Evolutionary conservation across 2,797 vertebrate species (phyloP).

Genomic region (Rhinatrema bivittatum): DNA sequence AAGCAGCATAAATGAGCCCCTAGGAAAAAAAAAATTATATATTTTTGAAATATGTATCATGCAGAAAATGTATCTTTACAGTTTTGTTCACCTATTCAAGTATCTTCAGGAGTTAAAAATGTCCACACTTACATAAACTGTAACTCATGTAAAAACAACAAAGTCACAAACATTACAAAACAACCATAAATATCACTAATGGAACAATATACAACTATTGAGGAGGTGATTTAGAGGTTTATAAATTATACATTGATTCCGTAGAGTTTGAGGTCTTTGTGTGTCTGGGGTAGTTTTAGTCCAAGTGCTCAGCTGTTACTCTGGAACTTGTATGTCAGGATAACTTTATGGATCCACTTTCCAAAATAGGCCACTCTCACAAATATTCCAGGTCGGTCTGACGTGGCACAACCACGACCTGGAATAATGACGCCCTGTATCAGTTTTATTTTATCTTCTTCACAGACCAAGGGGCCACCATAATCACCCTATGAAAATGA

Average conservation of each 20-base stretch:
- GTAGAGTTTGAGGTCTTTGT: constrained; percentile 28
- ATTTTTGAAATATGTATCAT: constrained; percentile 31
- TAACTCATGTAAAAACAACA: constrained; percentile 51
- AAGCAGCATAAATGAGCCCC: constrained; percentile 47
- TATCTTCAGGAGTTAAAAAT: constrained; percentile 89
- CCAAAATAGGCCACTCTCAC: constrained; percentile 90
- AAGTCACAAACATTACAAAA: constrained; percentile 44
- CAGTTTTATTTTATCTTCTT: constrained; percentile 81
- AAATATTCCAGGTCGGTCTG: constrained; percentile 88
- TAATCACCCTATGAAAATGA: constrained; percentile 76
- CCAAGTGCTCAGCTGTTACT: constrained; percentile 21
- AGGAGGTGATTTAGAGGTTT: constrained; percentile 22
- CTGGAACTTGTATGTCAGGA: constrained; percentile 54
- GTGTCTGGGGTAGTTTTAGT: constrained; percentile 1
- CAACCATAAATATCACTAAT: constrained; percentile 53
- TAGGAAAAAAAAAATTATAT: too few relatives aligned
- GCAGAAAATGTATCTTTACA: constrained; percentile 35
- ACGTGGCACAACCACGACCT: constrained; percentile 83
- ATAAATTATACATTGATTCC: constrained; percentile 34
- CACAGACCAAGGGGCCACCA: constrained; percentile 89
- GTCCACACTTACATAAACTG: constrained; percentile 56
- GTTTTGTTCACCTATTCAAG: constrained; percentile 73
- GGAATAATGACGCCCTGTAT: constrained; percentile 90
- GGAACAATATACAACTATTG: constrained; percentile 43
- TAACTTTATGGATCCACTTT: constrained; percentile 94